Conservation (phyloP, 2,888 invertebrate genomes). For the Lepidonotus clava region DNA sequence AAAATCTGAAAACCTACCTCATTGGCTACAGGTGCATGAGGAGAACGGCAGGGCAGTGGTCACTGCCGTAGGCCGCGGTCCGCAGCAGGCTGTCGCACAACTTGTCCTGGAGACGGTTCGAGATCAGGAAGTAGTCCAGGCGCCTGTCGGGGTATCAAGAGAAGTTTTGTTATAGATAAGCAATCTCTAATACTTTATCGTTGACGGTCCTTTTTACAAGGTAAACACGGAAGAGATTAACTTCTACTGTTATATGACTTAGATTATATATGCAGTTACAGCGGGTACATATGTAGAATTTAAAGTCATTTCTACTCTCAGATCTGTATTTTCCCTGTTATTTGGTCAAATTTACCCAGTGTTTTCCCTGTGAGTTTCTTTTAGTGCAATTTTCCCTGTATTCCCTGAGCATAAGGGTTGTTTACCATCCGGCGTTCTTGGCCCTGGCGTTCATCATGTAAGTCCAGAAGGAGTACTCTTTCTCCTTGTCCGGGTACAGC, state of each 20-base stretch:
- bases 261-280: no score
- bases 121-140: conserved; percentile 96
- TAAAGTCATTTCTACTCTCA: no score
- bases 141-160: conserved; percentile 85
- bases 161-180: background rate
- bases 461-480: conserved; percentile 96
- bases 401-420: no score
- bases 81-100: conserved; percentile 93
- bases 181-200: background rate
- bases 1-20: no score
- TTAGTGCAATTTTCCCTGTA: no score
- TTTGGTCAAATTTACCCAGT: no score
- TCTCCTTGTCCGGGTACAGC: conserved; percentile 90
- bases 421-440: conserved; percentile 97
- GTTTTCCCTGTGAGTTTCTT: no score
- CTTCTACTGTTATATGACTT: no score
- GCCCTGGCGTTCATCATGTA: conserved; percentile 92
- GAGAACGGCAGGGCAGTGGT: conserved; percentile 94
- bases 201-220: background rate
- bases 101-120: conserved; percentile 87
- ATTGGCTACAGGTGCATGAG: conserved; percentile 62
- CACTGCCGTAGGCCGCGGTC: conserved; percentile 92
- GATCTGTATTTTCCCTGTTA: no score
- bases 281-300: no score
- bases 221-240: no score